phyloP scores from a whole-genome alignment of 2,797 vertebrate species.

The Liasis olivaceus region DNA sequence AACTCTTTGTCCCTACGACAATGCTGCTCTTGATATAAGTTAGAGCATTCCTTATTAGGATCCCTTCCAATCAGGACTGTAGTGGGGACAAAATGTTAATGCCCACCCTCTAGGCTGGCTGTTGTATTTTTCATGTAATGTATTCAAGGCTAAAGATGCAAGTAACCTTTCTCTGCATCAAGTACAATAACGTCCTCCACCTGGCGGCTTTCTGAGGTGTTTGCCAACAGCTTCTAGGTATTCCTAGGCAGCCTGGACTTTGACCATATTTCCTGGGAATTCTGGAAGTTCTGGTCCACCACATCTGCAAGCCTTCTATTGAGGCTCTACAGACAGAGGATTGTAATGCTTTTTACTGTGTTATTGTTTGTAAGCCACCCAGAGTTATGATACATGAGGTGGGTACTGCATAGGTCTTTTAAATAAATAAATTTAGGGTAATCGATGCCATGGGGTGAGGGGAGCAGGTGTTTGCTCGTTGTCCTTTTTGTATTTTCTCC shows the following conservation, averaged over 20 bases:
- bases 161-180: neutral
- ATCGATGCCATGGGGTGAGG: neutral
- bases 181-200: neutral
- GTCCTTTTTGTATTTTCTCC: neutral
- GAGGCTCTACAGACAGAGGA: neutral
- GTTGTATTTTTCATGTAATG: neutral
- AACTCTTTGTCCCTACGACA: neutral
- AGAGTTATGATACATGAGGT: neutral
- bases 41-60: neutral
- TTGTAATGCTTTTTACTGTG: neutral
- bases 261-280: neutral
- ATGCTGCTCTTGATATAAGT: neutral
- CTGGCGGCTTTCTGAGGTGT: neutral
- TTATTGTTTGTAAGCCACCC: neutral
- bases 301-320: neutral
- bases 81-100: neutral
- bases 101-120: neutral
- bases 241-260: neutral
- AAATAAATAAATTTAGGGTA: neutral
- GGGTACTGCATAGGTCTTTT: neutral
- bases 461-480: too few species aligned
- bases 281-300: neutral
- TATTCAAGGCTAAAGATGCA: neutral
- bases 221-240: neutral
- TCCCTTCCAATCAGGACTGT: neutral